phyloP scores from a whole-genome alignment of 2,113 vertebrate genomes.

The Sylvia atricapilla region DNA sequence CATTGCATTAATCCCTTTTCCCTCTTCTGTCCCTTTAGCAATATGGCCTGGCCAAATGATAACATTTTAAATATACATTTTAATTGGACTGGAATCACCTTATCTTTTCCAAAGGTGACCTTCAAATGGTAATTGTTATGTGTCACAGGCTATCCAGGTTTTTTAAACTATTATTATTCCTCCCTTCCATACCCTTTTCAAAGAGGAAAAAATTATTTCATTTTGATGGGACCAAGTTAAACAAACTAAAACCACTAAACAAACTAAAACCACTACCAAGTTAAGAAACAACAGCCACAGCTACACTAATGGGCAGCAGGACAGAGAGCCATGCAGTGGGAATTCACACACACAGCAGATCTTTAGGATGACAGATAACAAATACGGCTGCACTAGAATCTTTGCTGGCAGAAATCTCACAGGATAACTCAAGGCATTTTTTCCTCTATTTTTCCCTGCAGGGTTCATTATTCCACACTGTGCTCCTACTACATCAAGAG shows the following conservation, averaged over 20 bases:
- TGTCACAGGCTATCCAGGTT: not conserved
- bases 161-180: not conserved
- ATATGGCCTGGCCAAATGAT: rapidly evolving
- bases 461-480: slow-evolving; percentile 46
- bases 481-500: slow-evolving; percentile 17
- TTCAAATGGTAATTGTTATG: not conserved
- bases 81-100: not conserved
- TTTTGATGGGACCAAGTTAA: not conserved
- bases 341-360: not conserved
- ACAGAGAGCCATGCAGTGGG: not conserved
- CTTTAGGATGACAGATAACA: slow-evolving; percentile 20
- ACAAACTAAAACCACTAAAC: not conserved
- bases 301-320: not conserved
- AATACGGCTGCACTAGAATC: not conserved
- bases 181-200: not conserved
- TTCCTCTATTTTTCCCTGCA: slow-evolving; percentile 9
- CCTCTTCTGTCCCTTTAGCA: not conserved
- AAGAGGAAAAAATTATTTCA: not conserved
- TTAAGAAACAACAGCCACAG: not conserved
- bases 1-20: not conserved
- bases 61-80: not conserved
- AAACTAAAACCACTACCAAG: not conserved
- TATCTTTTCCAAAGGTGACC: not conserved
- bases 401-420: not conserved
- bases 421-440: slow-evolving; percentile 28